Evolutionary conservation across 1,140 invertebrate species (phyloP), one percentile per base, ranked within the genome.

Genomic region (Meloidogyne chitwoodi): DNA sequence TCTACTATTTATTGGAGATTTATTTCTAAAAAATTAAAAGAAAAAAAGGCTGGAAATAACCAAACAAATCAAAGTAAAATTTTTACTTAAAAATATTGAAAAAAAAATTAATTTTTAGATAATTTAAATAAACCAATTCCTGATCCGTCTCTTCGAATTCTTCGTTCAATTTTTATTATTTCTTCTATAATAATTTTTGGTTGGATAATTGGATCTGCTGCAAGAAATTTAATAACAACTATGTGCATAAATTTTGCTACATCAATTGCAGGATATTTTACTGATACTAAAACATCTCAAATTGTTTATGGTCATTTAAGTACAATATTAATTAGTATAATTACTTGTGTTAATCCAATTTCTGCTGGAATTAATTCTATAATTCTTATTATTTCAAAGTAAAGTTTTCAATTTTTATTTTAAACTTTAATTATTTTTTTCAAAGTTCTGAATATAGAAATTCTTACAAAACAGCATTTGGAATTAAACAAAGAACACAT

Each of bases 11-110:
- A 63, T 24, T 73, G 70, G 70, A 29, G 70, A 10, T 38, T 22
- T 27, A 70, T 70, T 70, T 70, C 24, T n/a, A 68, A 38, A 56
- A 56, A 73, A 73, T 64, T 2, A 73, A 62, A 56, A 56, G 48
- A 22, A 56, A 56, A 56, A 56, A 56, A 56, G 8, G 34, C 10
- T 38, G 34, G 3, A 38, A 38, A 38, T 38, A 8, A 10, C 8
- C 34, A 38, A 38, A 38, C 34, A 38, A 38, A 6, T 38, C 8
- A 10, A 8, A 38, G 10, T 10, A 38, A 38, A 8, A n/a, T n/a
- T n/a, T n/a, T n/a, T n/a, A n/a, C n/a, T n/a, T n/a, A n/a, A n/a
- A n/a, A n/a, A n/a, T n/a, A n/a, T n/a, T n/a, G n/a, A n/a, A n/a
- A n/a, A n/a, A n/a, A n/a, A n/a, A n/a, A n/a, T 38, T 38, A 38